Conservation (phyloP, 2,797 vertebrate genomes). For the Lepus oiostolus region DNA sequence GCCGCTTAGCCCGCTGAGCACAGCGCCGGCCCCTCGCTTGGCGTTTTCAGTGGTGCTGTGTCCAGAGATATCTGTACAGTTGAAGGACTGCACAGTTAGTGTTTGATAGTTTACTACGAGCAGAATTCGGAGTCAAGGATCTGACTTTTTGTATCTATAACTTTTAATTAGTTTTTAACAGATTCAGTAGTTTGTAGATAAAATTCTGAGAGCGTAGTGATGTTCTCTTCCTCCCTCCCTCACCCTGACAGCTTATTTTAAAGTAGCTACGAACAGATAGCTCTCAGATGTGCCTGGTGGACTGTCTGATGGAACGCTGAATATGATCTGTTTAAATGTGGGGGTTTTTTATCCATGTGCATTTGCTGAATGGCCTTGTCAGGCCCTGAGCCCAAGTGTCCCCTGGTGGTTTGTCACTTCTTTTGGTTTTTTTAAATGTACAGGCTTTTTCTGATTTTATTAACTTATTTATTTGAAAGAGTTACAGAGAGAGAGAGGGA, state of each 20-base stretch:
- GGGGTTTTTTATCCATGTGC: not conserved
- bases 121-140: not conserved
- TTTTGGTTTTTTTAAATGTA: too few species aligned
- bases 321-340: not conserved
- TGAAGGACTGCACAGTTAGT: not conserved
- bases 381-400: conserved; percentile 29
- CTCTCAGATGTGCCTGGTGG: not conserved
- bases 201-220: too few species aligned
- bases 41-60: not conserved
- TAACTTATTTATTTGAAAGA: too few species aligned
- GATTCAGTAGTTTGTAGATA: too few species aligned
- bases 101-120: not conserved
- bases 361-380: not conserved
- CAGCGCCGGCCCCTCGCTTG: not conserved
- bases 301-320: too few species aligned
- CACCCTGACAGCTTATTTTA: not conserved
- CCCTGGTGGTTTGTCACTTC: not conserved
- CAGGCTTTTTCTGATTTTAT: too few species aligned
- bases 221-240: too few species aligned
- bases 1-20: too few species aligned
- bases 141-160: too few species aligned
- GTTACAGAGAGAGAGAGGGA: too few species aligned
- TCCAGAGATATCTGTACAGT: not conserved
- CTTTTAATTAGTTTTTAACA: too few species aligned
- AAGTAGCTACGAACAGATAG: not conserved